Base-by-base conservation (phyloP, 2,113 vertebrate species). In the Eptesicus fuscus region DNA sequence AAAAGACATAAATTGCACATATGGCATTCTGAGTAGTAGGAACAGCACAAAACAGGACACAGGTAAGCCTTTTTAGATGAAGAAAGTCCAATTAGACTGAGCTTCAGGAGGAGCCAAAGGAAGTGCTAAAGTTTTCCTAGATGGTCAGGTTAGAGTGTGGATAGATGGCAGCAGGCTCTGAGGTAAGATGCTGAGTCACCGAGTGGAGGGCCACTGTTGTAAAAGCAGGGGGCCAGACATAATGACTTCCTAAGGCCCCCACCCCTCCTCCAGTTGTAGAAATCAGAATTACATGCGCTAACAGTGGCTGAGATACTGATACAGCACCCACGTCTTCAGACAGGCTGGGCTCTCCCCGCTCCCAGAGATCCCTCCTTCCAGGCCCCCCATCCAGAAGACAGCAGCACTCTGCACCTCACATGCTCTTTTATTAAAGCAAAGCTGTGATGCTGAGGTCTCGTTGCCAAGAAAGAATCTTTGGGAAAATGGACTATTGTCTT, bases 381-480 rank as follows among this genome's bases (percentile, higher is more conserved):
- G 17, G 14, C 23, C 32, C 7, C 17, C 9, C 22, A 65, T 65
- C 53, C 61, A 28, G 53, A 7, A 53, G 79, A 56, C 63, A 16
- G 0, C 17, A 51, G 44, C 0, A 0, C 20, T 47, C 84, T 67
- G 80, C 42, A 90, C 30, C 61, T 1, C 63, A 35, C 35, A 40
- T 65, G n/a, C 32, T 86, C 83, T 44, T 16, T 32, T 61, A 17
- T 0, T 67, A 78, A 78, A 12, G 28, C 35, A 88, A 59, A 96
- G 30, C 32, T 92, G 51, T 17, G 23, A 95, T 17, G 13, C 18
- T 28, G 49, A 89, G 83, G 47, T 25, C 23, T 51, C 4, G 1
- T 23, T 88, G 71, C n/a, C 65, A 85, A 70, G 59, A 96, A 91
- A 40, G 49, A 71, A 77, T 78, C 87, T 93, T 87, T 74, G 90